A percentile compares a stretch with the other conserved stretches of the same genome.
phyloP scores from a whole-genome alignment of 2,797 vertebrate genomes.

The Chrosomus eos region DNA sequence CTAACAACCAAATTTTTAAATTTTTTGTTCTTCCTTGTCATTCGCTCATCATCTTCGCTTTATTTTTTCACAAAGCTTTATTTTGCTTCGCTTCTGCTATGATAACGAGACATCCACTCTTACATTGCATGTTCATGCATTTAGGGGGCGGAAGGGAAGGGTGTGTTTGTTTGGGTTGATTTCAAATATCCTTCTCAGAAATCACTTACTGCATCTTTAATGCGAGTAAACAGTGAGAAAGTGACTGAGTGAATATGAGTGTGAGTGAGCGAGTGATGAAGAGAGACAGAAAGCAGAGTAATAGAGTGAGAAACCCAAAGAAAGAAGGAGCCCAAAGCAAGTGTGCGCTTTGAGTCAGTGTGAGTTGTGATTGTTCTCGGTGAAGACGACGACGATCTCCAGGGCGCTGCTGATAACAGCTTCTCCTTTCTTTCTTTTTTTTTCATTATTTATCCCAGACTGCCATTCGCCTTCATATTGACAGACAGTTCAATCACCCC shows the following conservation, averaged over 20 bases:
- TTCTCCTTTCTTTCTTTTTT: constrained; percentile 38
- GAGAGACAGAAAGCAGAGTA: constrained; percentile 12
- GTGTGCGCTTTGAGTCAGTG: constrained; percentile 19
- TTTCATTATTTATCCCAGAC: constrained; percentile 50
- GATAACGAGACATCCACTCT: too few relatives aligned
- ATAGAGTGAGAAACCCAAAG: not conserved
- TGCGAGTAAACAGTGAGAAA: not conserved
- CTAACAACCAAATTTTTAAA: too few relatives aligned
- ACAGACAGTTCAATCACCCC: constrained; percentile 49
- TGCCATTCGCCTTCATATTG: constrained; percentile 49
- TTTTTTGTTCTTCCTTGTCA: too few relatives aligned
- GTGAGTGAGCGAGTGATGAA: not conserved
- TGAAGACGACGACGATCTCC: constrained; percentile 25
- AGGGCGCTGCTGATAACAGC: constrained; percentile 40
- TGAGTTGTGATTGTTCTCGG: constrained; percentile 47
- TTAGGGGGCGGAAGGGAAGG: too few relatives aligned
- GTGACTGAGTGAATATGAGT: not conserved
- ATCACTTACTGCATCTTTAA: not conserved
- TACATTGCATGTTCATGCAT: too few relatives aligned
- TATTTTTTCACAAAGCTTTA: too few relatives aligned
- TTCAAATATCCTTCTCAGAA: not conserved
- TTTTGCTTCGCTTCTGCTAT: too few relatives aligned
- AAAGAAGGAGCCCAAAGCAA: constrained; percentile 1
- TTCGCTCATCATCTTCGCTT: too few relatives aligned
- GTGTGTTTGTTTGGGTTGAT: too few relatives aligned